Percentiles rank a stretch among this genome's conserved stretches.
phyloP scores from a whole-genome alignment of 1,140 invertebrate species.

The Asbolus verrucosus region DNA sequence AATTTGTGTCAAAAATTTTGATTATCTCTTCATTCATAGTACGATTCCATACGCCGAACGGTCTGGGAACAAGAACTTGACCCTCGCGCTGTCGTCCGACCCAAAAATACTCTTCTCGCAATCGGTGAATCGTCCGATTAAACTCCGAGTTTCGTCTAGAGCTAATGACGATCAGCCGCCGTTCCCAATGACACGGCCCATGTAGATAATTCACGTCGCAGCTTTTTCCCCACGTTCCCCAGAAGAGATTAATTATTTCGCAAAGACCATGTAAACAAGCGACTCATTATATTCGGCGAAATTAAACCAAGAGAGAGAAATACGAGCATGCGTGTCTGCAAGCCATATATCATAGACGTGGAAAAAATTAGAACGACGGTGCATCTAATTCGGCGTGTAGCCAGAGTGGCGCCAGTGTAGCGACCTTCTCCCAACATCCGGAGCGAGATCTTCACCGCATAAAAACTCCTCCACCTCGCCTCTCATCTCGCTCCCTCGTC shows the following conservation, averaged over 20 bases:
- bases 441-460: constrained; percentile 21
- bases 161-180: neutral
- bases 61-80: too few relatives aligned
- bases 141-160: too few relatives aligned
- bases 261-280: constrained; percentile 47
- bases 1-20: too few relatives aligned
- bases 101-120: too few relatives aligned
- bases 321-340: constrained; percentile 56
- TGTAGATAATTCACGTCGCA: constrained; percentile 12
- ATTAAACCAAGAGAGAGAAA: constrained; percentile 53
- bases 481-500: too few relatives aligned
- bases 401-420: constrained; percentile 55
- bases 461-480: constrained; percentile 2
- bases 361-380: constrained; percentile 53
- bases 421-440: constrained; percentile 55
- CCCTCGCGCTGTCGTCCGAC: too few relatives aligned
- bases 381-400: constrained; percentile 61
- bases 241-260: constrained; percentile 46
- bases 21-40: too few relatives aligned
- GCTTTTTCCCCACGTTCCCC: constrained; percentile 28
- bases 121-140: too few relatives aligned
- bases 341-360: constrained; percentile 52
- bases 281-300: constrained; percentile 53
- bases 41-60: too few relatives aligned
- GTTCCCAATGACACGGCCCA: constrained; percentile 21